Evolutionary conservation across 1,140 invertebrate species (phyloP), one percentile per base, ranked within the genome.

Genomic region (Bombus difficillimus): DNA sequence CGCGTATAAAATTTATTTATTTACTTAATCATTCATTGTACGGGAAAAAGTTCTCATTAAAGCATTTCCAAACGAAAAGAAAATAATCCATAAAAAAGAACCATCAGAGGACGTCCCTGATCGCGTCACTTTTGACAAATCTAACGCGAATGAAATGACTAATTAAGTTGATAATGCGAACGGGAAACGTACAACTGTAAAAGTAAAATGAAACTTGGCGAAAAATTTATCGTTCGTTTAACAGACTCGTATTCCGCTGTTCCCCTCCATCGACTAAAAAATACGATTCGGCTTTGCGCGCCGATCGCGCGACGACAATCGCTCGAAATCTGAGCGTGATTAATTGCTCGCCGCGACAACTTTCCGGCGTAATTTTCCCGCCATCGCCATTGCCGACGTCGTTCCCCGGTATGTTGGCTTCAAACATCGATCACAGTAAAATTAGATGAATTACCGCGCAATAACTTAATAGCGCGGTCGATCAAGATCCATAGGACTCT

Each of bases 401-500:
- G 39, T 53, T 47, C 32, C 12, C 6, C 9, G 34, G 39, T 34
- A 34, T 43, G 57, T n/a, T 32, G 64, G 25, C n/a, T 41, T 18
- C 13, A 28, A 32, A 32, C 75, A 85, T 85, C 53, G 76, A 85
- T 85, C 83, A 39, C 76, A 2, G 13, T 32, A 2, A 72, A 79
- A 79, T 84, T 84, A 62, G 66, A 79, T 37, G 83, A 37, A 84
- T 79, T 41, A 53, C 66, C 37, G 37, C 10, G 76, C 39, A 80
- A 85, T 85, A 72, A 80, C 76, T 80, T 72, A 62, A 80, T 78
- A 72, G 32, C n/a, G 3, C 4, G 13, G 15, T 25, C n/a, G 62
- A 84, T 71, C 75, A 32, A 37, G 1, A 59, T 34, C 13, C 66
- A 3, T 34, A 28, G 39, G 39, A 83, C 62, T 83, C 75, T 68